A percentile compares a stretch with the other conserved stretches of the same genome.
These are phyloP conservation scores for Hylaeus anthracinus DNA, from an alignment of 1,140 invertebrate species.

Conservation along the genomic window DNA sequence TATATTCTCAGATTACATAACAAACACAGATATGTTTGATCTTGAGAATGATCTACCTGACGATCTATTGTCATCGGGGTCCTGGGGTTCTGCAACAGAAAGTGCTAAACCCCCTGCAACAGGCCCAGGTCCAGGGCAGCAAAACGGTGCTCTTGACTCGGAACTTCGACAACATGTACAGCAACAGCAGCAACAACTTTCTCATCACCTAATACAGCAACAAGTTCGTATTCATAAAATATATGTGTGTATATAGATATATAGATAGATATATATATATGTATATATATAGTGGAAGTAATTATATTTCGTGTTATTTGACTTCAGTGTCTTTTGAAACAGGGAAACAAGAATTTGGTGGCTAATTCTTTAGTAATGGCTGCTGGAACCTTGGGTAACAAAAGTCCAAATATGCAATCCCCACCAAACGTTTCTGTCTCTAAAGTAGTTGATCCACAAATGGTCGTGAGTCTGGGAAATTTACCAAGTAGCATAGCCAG, in stretches of 20 bases:
- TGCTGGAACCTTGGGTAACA: slow-evolving; percentile 87
- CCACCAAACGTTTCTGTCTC: slow-evolving; percentile 88
- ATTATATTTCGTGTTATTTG: background rate
- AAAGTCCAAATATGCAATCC: slow-evolving; percentile 90
- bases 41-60: slow-evolving; percentile 96
- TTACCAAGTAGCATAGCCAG: slow-evolving; percentile 83
- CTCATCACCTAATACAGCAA: slow-evolving; percentile 85
- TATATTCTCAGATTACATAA: slow-evolving; percentile 81
- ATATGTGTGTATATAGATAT: background rate
- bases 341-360: slow-evolving; percentile 89
- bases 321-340: slow-evolving; percentile 60
- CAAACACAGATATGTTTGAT: slow-evolving; percentile 91
- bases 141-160: slow-evolving; percentile 85
- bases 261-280: background rate
- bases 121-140: slow-evolving; percentile 88
- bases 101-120: slow-evolving; percentile 87
- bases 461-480: slow-evolving; percentile 82
- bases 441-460: slow-evolving; percentile 82
- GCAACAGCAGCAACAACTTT: slow-evolving; percentile 84
- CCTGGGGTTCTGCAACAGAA: slow-evolving; percentile 85
- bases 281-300: background rate
- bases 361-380: slow-evolving; percentile 86
- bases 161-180: slow-evolving; percentile 81
- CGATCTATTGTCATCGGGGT: slow-evolving; percentile 89
- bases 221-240: slow-evolving; percentile 71